Base-by-base conservation (phyloP, 2,797 vertebrate species). In the Propithecus perrieri region DNA sequence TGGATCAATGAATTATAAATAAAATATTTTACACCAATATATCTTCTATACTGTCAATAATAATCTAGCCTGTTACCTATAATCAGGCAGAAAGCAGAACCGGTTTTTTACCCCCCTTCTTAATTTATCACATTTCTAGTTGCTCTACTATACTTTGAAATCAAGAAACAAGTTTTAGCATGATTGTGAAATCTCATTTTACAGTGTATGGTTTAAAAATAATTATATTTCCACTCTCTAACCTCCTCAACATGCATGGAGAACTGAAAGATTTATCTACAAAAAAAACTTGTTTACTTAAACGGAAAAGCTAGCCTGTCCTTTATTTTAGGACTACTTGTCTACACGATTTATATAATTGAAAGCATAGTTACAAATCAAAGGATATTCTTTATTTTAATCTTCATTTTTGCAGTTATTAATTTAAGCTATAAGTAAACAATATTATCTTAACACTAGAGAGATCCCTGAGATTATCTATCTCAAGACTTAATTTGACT, bases 381-480 rank as follows among this genome's bases (percentile, higher is more conserved):
- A 94, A 10, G 8, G 7, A 30, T 85, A 78, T 48, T 93, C 24
- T 94, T 86, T 55, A 79, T 87, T 91, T 87, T 72, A 89, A 89
- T 80, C 24, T 92, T 97, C 17, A 89, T 81, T 84, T 87, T 95
- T 87, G 43, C 26, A 13, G 10, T 85, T 81, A 63, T 48, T 69
- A 79, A 78, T 80, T 92, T 79, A 87, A 41, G 67, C 55, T 35
- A 72, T 76, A 43, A 94, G 30, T 84, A 30, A 95, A 86, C 43
- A 86, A 57, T 43, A 63, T 26, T 61, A 55, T 85, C 33, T 26
- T 69, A 92, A 63, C 35, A 2, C 14, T 91, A 43, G 8, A 35
- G 71, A 71, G 26, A 2, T 67, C 33, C 18, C 59, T 91, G 75
- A 65, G 7, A 81, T 86, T 35, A 59, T 65, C 41, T 59, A 14